Evolutionary conservation across 2,888 invertebrate genomes (phyloP), one percentile per base, ranked within the genome.

Genomic region (Rhamnusium bicolor): DNA sequence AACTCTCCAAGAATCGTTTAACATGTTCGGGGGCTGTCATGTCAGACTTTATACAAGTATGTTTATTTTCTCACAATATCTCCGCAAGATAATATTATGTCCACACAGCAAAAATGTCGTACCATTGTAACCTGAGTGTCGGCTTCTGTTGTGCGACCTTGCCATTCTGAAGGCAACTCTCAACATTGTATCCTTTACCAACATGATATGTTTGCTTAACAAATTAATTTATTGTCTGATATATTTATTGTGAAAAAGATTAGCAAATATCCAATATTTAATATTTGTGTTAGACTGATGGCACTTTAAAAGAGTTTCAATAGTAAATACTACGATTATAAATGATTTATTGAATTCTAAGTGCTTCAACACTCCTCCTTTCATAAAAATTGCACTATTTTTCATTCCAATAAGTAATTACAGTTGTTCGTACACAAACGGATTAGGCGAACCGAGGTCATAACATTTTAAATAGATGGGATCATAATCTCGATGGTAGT

Each of bases 81-180:
- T 40, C 40, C 60, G 60, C 60, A 56, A 67, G 49, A 68, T 60
- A 56, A 58, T 60, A 60, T 49, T 27, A 70, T 63, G 62, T 70
- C 63, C 47, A 62, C 53, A 32, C 65, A 5, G 65, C 65, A 53
- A 27, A 53, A 54, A 65, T 65, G 65, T 51, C 56, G 58, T 63
- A 21, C 27, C 63, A 24, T 21, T 53, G 61, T 62, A 58, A 71
- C 18, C 53, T 51, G 65, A 51, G 56, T 12, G 27, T 54, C 40
- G 14, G 58, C 63, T 65, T 49, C 71, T 49, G 63, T 32, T 27
- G 40, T 1, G 65, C 71, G 71, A 65, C 71, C 71, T 71, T 71
- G 71, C 32, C 56, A 21, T 49, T 65, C 14, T 71, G 65, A 71
- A 71, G 71, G 71, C 65, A 70, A 24, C 70, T 54, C 51, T 56